Percentiles rank a stretch among this genome's conserved stretches.
These are phyloP conservation scores for Drosophila ironensis DNA, from an alignment of 1,140 invertebrate genomes.

Conservation along the genomic window DNA sequence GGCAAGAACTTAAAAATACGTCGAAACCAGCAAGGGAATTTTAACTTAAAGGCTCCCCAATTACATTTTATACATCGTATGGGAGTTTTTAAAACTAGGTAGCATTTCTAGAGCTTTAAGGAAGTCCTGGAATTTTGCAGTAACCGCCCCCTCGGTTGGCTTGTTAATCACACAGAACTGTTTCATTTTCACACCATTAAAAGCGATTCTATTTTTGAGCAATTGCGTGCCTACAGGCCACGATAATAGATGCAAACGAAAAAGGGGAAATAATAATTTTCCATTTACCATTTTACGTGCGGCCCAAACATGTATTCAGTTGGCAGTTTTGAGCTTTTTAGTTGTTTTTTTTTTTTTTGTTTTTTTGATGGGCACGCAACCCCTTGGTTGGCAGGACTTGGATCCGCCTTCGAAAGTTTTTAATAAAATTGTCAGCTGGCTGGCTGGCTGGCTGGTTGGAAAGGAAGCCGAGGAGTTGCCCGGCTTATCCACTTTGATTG, in stretches of 20 bases:
- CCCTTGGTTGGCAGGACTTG: constrained; percentile 2
- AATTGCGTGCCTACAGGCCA: background rate
- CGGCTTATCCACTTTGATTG: constrained; percentile 29
- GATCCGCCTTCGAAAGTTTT: constrained; percentile 6
- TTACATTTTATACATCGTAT: too few relatives aligned
- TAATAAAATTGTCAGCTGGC: constrained; percentile 28
- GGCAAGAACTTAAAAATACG: too few relatives aligned
- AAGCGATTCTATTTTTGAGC: background rate
- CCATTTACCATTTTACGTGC: background rate
- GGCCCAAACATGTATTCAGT: background rate
- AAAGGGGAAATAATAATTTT: background rate
- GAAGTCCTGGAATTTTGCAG: too few relatives aligned
- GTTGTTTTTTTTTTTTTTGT: too few relatives aligned
- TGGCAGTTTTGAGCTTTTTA: too few relatives aligned
- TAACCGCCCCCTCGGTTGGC: too few relatives aligned
- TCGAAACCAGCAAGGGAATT: too few relatives aligned
- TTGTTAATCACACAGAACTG: too few relatives aligned
- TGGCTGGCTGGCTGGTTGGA: background rate
- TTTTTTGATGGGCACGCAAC: background rate
- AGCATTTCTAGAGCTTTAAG: too few relatives aligned
- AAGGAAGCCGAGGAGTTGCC: background rate
- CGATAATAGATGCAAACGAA: too few relatives aligned
- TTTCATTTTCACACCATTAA: background rate
- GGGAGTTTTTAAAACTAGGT: too few relatives aligned
- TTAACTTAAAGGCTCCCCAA: too few relatives aligned